Evolutionary conservation across 2,888 invertebrate species (phyloP), one percentile per base, ranked within the genome.

Genomic region (Dynastes grantii): DNA sequence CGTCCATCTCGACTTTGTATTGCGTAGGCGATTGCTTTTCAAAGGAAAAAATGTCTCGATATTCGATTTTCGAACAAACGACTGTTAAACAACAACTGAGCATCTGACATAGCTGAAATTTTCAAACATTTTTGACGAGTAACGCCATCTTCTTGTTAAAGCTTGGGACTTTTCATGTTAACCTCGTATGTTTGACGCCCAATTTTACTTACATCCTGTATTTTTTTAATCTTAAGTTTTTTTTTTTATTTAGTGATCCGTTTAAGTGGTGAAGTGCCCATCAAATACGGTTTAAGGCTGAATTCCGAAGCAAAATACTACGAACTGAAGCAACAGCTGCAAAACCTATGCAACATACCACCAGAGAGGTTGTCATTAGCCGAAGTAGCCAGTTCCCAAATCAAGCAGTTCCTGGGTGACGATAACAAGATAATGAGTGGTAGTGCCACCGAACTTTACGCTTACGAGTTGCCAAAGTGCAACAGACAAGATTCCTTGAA

Each of bases 241-340:
- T 27, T 63, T 75, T 77, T 67, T 51, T 78, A 87, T 87, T 6
- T 87, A 95, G 95, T 95, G 16, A 92, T 95, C 78, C 89, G 93
- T n/a, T 89, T 95, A 81, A 95, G 96, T 88, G 97, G 97, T 0
- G 93, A 94, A 22, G 92, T 94, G 71, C 97, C 97, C 0, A 90
- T 94, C 0, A 95, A 96, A 86, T 97, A 97, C 87, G 97, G 97
- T 0, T 90, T 97, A 80, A 91, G 96, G 1, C 90, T 97, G 32
- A 95, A 94, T 87, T 94, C 95, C 6, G 97, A 97, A 83, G 95
- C 95, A 80, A 94, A 94, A 67, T 95, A 95, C 85, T 85, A 90
- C n/a, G 93, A 94, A 78, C 88, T 97, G 61, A 96, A 96, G 89
- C 91, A 91, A 81, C 93, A 94, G 81, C 89, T 97, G 27, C 90